Conservation (phyloP, 2,888 invertebrate species). For the Drosophila macrospina region DNA sequence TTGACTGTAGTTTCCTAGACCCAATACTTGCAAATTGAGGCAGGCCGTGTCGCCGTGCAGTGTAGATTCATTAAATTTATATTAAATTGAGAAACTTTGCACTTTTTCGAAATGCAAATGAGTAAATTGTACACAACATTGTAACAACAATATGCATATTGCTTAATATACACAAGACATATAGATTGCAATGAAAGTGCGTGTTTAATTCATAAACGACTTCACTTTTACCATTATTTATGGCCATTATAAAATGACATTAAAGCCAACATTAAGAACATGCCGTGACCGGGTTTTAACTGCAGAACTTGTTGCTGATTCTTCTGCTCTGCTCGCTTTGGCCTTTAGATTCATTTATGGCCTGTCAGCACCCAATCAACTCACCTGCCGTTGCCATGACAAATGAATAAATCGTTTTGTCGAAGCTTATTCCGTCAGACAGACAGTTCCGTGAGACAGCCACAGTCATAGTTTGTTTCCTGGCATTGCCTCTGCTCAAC, state of each 20-base stretch:
- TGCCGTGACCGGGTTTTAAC: constrained; percentile 55
- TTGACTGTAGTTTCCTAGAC: constrained; percentile 20
- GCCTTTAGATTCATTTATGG: constrained; percentile 19
- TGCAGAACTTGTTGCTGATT: constrained; percentile 61
- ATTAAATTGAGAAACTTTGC: constrained; percentile 54
- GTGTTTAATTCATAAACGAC: constrained; percentile 36
- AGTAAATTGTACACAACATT: constrained; percentile 44
- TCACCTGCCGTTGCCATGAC: constrained; percentile 56
- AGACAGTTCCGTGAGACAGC: background rate
- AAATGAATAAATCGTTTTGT: constrained; percentile 65
- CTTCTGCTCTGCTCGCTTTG: constrained; percentile 3
- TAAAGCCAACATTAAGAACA: constrained; percentile 36
- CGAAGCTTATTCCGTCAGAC: constrained; percentile 58
- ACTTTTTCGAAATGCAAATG: constrained; percentile 29
- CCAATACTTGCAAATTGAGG: constrained; percentile 16
- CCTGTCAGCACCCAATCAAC: constrained; percentile 34
- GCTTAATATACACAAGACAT: constrained; percentile 38
- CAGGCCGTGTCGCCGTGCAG: constrained; percentile 19
- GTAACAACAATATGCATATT: constrained; percentile 33
- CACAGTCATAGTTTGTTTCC: constrained; percentile 30
- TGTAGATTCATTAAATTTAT: constrained; percentile 53
- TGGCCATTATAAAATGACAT: constrained; percentile 42
- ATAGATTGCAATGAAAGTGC: constrained; percentile 28
- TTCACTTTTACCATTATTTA: constrained; percentile 14
- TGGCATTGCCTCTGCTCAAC: constrained; percentile 8